phyloP scores from a whole-genome alignment of 2,797 vertebrate species.

The Smutsia temminckii region DNA sequence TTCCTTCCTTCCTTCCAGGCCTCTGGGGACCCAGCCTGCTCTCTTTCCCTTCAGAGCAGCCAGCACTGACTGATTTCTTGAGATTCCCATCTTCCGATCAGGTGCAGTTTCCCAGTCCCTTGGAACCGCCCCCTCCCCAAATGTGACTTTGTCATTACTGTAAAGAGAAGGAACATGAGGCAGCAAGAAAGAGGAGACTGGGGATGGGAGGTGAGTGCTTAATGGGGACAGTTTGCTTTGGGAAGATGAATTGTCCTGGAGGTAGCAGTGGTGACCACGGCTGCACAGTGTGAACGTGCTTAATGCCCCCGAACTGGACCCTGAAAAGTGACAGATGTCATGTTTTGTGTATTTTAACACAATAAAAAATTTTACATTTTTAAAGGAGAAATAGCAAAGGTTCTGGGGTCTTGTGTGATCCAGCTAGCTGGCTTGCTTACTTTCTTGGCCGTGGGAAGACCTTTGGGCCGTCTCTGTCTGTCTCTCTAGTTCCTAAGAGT shows the following conservation, averaged over 20 bases:
- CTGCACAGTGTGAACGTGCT: not conserved
- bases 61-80: not conserved
- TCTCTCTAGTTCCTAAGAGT: no score
- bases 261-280: not conserved
- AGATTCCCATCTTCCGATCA: not conserved
- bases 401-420: not conserved
- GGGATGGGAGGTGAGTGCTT: no score
- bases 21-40: not conserved
- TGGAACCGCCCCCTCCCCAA: not conserved
- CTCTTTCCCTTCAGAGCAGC: not conserved
- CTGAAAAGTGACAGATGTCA: not conserved
- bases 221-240: not conserved
- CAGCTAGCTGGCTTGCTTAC: not conserved
- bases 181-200: not conserved
- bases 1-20: not conserved
- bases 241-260: not conserved
- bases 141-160: not conserved
- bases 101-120: not conserved
- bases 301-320: not conserved
- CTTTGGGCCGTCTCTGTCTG: no score
- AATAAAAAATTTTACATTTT: not conserved
- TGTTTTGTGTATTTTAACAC: not conserved
- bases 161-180: not conserved
- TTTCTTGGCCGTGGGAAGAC: not conserved
- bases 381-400: not conserved